phyloP scores from a whole-genome alignment of 35 echinoderm and acorn worm genomes.

The Holothuria glaberrima region DNA sequence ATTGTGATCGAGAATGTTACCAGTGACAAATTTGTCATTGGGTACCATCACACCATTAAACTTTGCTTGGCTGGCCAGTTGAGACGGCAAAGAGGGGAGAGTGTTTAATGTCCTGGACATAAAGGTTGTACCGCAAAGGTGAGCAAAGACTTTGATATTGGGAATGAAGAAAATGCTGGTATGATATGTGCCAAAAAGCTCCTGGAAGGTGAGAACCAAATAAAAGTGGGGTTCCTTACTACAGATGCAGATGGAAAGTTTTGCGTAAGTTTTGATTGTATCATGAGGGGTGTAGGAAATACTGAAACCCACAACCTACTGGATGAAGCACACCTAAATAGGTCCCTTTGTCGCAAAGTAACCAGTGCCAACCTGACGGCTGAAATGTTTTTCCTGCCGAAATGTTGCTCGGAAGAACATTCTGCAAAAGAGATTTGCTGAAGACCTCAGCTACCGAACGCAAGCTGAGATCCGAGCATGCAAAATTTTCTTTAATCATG shows the following conservation, averaged over 20 bases:
- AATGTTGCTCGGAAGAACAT: not conserved
- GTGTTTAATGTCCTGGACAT: constrained; percentile 9
- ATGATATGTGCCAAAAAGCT: constrained; percentile 17
- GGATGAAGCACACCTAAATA: no score
- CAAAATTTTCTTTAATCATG: not conserved
- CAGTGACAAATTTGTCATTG: no score
- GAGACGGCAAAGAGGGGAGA: not conserved
- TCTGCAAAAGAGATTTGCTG: constrained; percentile 2
- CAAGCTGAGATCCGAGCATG: not conserved
- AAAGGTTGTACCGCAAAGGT: no score
- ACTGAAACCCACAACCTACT: not conserved
- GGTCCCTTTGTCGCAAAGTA: not conserved
- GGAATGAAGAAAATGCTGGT: not conserved
- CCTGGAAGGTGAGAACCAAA: not conserved
- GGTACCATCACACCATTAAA: not conserved
- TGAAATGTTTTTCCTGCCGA: not conserved
- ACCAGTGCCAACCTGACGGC: not conserved
- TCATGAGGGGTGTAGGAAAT: not conserved
- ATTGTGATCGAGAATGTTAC: no score
- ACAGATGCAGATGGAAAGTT: constrained; percentile 59
- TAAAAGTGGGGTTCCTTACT: constrained; percentile 2
- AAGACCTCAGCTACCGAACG: not conserved
- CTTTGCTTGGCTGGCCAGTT: not conserved
- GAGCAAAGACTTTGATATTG: no score
- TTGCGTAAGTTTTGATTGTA: not conserved